Percentiles rank a stretch among this genome's conserved stretches.
phyloP scores from a whole-genome alignment of 2,888 invertebrate species.

The Labia minor region DNA sequence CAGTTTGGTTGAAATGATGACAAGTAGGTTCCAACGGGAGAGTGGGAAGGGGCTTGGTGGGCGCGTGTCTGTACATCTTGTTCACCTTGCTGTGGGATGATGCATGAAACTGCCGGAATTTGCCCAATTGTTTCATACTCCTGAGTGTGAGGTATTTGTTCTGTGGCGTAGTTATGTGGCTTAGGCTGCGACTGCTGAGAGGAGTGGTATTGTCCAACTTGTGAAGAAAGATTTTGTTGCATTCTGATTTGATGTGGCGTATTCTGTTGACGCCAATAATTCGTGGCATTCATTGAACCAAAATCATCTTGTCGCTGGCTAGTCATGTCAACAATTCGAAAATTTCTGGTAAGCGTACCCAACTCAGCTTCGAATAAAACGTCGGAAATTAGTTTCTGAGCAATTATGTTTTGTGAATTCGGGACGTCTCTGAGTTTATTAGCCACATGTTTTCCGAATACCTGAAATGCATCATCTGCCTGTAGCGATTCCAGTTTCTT shows the following conservation, averaged over 20 bases:
- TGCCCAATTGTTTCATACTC: conserved; percentile 26
- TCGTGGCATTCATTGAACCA: conserved; percentile 23
- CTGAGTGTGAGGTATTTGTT: conserved; percentile 25
- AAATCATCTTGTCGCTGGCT: conserved; percentile 26
- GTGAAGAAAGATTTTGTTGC: conserved; percentile 19
- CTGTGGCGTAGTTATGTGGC: conserved; percentile 25
- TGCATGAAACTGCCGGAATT: conserved; percentile 26
- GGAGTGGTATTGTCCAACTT: conserved; percentile 23
- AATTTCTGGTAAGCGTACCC: conserved; percentile 26
- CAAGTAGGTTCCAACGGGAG: conserved; percentile 25
- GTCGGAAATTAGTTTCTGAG: conserved; percentile 21
- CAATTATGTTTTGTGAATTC: conserved; percentile 23
- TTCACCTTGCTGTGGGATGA: conserved; percentile 27
- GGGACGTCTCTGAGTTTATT: conserved; percentile 25
- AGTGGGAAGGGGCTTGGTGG: conserved; percentile 20
- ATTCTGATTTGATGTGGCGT: conserved; percentile 18
- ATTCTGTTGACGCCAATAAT: conserved; percentile 23
- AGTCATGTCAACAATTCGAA: conserved; percentile 27
- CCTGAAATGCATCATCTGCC: conserved; percentile 25
- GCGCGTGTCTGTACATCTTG: conserved; percentile 24
- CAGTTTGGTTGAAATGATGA: conserved; percentile 27
- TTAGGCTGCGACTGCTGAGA: conserved; percentile 24
- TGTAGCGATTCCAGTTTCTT: conserved; percentile 24
- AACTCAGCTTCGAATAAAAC: conserved; percentile 26
- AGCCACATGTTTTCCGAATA: conserved; percentile 27